These are phyloP conservation scores for Echinarachnius parma DNA, from an alignment of 53 echinoderm and acorn worm genomes.

Conservation along the genomic window DNA sequence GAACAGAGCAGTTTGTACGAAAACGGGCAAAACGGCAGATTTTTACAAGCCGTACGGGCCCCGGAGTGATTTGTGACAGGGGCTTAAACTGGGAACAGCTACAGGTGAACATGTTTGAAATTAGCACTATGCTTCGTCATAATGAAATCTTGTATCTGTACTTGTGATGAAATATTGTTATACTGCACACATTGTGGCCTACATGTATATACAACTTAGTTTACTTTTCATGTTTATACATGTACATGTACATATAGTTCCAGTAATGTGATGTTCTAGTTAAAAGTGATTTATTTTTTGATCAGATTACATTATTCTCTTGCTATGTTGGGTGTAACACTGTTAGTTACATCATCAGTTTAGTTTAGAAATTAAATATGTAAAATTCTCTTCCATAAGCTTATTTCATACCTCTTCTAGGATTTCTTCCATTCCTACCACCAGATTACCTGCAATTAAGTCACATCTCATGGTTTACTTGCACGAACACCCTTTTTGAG, in stretches of 20 bases:
- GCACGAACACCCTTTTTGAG: background rate
- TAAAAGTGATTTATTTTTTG: background rate
- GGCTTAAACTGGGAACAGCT: background rate
- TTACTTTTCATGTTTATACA: background rate
- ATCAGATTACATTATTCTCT: slow-evolving; percentile 3
- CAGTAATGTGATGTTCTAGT: slow-evolving; percentile 4
- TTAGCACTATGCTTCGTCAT: slow-evolving; percentile 1
- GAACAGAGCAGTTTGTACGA: too few relatives aligned
- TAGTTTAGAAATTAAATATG: background rate
- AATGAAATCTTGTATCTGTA: slow-evolving; percentile 9
- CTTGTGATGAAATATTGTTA: slow-evolving; percentile 4
- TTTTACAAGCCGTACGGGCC: too few relatives aligned
- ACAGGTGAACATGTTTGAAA: slow-evolving; percentile 11
- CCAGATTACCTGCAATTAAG: slow-evolving; percentile 4
- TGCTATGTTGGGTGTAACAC: slow-evolving; percentile 4
- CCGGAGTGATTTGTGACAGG: too few relatives aligned
- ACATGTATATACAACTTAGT: slow-evolving; percentile 3
- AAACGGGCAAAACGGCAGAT: too few relatives aligned
- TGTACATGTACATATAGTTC: slow-evolving; percentile 4
- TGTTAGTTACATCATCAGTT: slow-evolving; percentile 4
- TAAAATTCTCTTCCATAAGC: slow-evolving; percentile 4
- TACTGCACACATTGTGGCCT: slow-evolving; percentile 4
- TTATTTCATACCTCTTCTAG: slow-evolving; percentile 4
- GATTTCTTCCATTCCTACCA: slow-evolving; percentile 4
- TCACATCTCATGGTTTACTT: slow-evolving; percentile 4